phyloP scores from a whole-genome alignment of 2,113 vertebrate species.

The Mesocricetus auratus region DNA sequence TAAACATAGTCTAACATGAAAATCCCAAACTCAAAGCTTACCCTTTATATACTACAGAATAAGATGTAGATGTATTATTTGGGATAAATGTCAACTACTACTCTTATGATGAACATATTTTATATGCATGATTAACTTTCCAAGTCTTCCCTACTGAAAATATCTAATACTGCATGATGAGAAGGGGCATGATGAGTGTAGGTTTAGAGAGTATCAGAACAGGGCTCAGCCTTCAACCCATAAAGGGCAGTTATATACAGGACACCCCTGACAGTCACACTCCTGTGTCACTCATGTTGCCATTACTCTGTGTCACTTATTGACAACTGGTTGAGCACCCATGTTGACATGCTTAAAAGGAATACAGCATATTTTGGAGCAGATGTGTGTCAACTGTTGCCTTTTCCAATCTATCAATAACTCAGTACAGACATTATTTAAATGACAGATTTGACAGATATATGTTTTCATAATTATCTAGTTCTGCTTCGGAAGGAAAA shows the following conservation, averaged over 20 bases:
- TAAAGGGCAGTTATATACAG: neutral
- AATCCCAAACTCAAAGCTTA: neutral
- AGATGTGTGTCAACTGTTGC: neutral
- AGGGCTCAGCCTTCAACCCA: neutral
- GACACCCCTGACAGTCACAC: neutral
- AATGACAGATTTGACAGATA: neutral
- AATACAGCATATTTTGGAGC: neutral
- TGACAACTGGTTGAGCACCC: neutral
- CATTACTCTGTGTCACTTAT: neutral
- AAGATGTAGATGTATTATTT: neutral
- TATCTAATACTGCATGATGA: neutral
- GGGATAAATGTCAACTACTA: neutral
- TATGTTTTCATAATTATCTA: neutral
- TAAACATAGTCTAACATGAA: neutral
- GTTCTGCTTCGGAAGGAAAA: conserved; percentile 36
- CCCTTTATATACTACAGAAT: neutral
- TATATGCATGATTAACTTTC: neutral
- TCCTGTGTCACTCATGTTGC: no score
- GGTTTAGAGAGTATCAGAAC: neutral
- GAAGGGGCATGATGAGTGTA: neutral
- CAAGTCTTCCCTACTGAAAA: neutral
- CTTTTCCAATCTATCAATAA: neutral
- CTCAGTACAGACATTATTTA: neutral
- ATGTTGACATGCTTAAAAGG: neutral
- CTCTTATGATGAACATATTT: neutral